Percentiles rank a stretch among this genome's conserved stretches.
Conservation (phyloP, 1,140 invertebrate species). For the Aplysia californica region DNA sequence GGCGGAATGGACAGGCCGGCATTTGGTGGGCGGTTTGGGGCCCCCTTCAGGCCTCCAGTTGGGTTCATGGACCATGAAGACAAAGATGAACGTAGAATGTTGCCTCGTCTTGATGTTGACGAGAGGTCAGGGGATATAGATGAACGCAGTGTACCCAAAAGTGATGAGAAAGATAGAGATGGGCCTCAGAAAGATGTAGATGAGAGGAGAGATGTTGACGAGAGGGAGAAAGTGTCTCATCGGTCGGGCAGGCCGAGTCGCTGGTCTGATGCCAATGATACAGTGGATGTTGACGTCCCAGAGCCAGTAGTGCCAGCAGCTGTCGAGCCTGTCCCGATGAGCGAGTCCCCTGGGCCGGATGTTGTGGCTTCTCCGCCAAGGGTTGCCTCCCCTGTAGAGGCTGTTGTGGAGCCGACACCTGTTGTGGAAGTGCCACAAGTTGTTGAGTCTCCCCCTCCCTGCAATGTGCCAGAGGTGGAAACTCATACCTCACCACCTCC, state of each 20-base stretch:
- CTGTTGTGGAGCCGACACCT: too few relatives aligned
- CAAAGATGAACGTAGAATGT: conserved; percentile 24
- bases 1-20: conserved; percentile 14
- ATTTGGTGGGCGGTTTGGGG: conserved; percentile 25
- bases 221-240: not conserved
- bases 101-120: conserved; percentile 7
- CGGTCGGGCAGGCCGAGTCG: not conserved
- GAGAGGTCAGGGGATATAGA: conserved; percentile 15
- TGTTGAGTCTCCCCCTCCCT: too few relatives aligned
- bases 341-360: too few relatives aligned
- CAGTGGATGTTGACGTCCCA: too few relatives aligned
- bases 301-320: not conserved
- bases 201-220: conserved; percentile 5
- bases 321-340: too few relatives aligned
- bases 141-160: conserved; percentile 27
- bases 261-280: too few relatives aligned
- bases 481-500: too few relatives aligned
- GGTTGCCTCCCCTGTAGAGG: not conserved
- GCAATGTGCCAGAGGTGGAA: too few relatives aligned
- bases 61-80: conserved; percentile 27
- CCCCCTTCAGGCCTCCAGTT: conserved; percentile 1
- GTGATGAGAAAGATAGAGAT: conserved; percentile 16
- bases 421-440: too few relatives aligned
- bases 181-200: not conserved
- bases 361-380: not conserved